Evolutionary conservation across 1,140 invertebrate genomes (phyloP).

Genomic region (Monomorium pharaonis): DNA sequence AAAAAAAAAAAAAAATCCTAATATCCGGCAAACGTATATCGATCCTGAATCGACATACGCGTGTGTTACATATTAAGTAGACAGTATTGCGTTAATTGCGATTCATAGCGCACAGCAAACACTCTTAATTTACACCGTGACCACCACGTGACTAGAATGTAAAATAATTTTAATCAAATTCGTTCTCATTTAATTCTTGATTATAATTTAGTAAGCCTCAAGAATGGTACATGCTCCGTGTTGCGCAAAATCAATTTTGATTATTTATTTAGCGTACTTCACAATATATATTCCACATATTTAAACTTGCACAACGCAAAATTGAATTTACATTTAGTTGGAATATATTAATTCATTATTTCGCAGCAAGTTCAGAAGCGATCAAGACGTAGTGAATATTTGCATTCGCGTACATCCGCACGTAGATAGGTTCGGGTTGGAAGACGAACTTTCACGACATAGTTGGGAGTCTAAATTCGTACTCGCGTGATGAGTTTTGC

Average conservation of each 20-base stretch:
- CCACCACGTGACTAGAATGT: not conserved
- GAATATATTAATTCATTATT: conserved; percentile 46
- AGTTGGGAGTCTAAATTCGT: conserved; percentile 51
- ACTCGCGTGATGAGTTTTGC: conserved; percentile 49
- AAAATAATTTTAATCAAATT: not conserved
- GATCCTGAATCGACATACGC: not conserved
- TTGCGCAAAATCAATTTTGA: not conserved
- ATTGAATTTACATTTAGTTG: conserved; percentile 17
- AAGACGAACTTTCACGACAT: conserved; percentile 46
- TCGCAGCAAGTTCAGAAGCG: conserved; percentile 18
- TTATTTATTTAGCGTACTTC: conserved; percentile 4
- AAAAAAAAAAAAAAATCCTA: conserved; percentile 56
- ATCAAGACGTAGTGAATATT: conserved; percentile 39
- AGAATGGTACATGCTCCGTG: not conserved
- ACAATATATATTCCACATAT: not conserved
- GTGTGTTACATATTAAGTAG: conserved; percentile 15
- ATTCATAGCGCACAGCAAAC: not conserved
- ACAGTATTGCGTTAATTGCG: conserved; percentile 12
- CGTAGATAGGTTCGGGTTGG: conserved; percentile 28
- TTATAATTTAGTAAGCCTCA: not conserved
- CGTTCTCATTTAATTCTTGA: not conserved
- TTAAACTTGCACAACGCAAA: not conserved
- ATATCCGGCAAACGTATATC: conserved; percentile 24
- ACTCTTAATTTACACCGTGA: conserved; percentile 16
- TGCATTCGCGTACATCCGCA: conserved; percentile 37